Conservation (phyloP, 2,113 vertebrate genomes). For the Apistogramma diplotaenia region DNA sequence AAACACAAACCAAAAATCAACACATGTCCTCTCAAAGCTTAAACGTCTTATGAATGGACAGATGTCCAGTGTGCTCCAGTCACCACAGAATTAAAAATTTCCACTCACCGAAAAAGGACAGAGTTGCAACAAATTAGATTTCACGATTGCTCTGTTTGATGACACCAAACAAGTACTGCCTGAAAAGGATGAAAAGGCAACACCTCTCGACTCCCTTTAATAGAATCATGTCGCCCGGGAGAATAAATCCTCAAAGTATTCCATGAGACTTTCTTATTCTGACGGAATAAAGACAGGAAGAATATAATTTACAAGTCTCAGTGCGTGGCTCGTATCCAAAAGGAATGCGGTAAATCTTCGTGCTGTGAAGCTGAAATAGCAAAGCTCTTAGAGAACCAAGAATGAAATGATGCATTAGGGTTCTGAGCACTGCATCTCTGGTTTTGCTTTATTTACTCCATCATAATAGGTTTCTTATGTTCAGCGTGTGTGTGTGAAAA, state of each 20-base stretch:
- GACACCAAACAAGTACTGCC: neutral
- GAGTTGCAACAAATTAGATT: neutral
- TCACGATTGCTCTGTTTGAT: neutral
- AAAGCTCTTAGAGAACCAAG: constrained; percentile 2
- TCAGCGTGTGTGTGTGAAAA: neutral
- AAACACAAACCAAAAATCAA: neutral
- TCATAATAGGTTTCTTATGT: constrained; percentile 22
- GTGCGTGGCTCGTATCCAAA: constrained; percentile 20
- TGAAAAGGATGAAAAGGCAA: neutral
- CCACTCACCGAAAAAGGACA: neutral
- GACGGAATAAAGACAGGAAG: constrained; percentile 7
- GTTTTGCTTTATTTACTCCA: neutral
- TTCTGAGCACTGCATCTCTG: neutral
- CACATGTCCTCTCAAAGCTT: neutral
- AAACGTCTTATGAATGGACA: neutral
- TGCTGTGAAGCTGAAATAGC: constrained; percentile 28
- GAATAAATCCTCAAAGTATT: neutral
- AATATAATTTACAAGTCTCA: constrained; percentile 13
- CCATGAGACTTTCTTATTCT: constrained; percentile 3
- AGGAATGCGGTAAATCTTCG: neutral
- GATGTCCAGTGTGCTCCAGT: neutral
- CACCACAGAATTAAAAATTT: neutral
- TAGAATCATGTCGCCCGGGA: neutral
- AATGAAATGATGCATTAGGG: constrained; percentile 21
- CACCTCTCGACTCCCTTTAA: neutral